Base-by-base conservation (phyloP, 2,888 invertebrate genomes). In the Julus scandinavius region DNA sequence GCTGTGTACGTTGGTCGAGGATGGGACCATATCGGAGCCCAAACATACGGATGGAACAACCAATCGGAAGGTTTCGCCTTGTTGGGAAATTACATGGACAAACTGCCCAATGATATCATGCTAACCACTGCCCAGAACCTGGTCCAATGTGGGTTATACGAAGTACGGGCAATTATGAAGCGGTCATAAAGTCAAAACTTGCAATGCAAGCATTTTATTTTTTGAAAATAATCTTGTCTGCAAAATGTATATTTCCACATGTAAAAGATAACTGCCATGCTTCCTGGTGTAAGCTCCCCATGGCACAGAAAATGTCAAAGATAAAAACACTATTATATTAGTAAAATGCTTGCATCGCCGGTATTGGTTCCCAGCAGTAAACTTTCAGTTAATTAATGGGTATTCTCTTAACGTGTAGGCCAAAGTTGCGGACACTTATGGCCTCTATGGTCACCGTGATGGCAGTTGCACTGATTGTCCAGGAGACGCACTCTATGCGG, bases 21-120 rank as follows among this genome's bases (percentile, higher is more conserved):
- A 17, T 92, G 92, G 92, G 92, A 91, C 72, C 87, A 90, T 38
- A 91, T 91, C 2, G 92, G 92, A 0, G 91, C 91, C 11, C 92
- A 92, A 88, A 91, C 92, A 1, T 89, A 90, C 38, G 89, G 90
- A 15, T 91, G 91, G 91, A 92, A 92, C 87, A 86, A 89, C 80
- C 90, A 90, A 3, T 90, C 91, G 3, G 90, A 91, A 0, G 92
- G 91, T 0, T 90, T 92, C 45, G 91, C 91, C 15, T 89, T 91
- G 45, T 91, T 92, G 90, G 92, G 92, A 2, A 90, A 91, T 87
- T 92, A 90, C 90, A 90, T 89, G 6, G 86, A 89, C 15, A 89
- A 90, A 13, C 87, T 90, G 13, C 92, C 92, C 3, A 91, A 90
- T 58, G 87, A 90, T 9, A 87, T 85, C 0, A 91, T 91, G 63